A percentile compares a stretch with the other conserved stretches of the same genome.
phyloP scores from a whole-genome alignment of 2,797 vertebrate species.

The Cuculus canorus region DNA sequence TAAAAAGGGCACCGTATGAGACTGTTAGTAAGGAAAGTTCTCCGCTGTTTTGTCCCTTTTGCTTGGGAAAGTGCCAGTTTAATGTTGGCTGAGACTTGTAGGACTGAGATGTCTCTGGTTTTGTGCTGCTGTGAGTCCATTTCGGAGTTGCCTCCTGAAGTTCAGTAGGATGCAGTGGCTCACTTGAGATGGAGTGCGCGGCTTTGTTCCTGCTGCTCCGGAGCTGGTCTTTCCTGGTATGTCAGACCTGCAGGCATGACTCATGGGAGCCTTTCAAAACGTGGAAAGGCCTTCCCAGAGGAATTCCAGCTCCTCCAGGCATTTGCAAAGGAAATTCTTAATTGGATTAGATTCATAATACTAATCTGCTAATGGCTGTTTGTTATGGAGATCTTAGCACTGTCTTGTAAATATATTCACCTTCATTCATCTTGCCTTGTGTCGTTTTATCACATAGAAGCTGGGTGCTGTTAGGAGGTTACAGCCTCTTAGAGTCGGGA shows the following conservation, averaged over 20 bases:
- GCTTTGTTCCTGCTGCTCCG: not conserved
- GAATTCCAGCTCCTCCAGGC: slow-evolving; percentile 62
- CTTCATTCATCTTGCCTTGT: slow-evolving; percentile 22
- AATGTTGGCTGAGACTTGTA: not conserved
- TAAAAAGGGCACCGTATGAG: not conserved
- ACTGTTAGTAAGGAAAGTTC: not conserved
- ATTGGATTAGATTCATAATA: slow-evolving; percentile 70
- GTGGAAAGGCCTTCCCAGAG: slow-evolving; percentile 58
- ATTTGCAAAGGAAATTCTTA: slow-evolving; percentile 68
- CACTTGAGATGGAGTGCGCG: not conserved
- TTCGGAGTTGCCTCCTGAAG: not conserved
- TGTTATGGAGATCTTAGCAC: slow-evolving; percentile 56
- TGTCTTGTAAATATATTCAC: slow-evolving; percentile 55
- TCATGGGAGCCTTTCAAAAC: slow-evolving; percentile 41
- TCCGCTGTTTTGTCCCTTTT: not conserved
- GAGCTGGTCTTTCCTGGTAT: slow-evolving; percentile 53
- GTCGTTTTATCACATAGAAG: slow-evolving; percentile 9
- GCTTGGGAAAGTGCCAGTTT: not conserved
- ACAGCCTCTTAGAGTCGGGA: slow-evolving; percentile 18
- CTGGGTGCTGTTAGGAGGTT: slow-evolving; percentile 1
- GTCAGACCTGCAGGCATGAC: slow-evolving; percentile 34
- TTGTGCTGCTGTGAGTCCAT: not conserved
- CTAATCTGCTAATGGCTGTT: slow-evolving; percentile 62
- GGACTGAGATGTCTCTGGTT: not conserved
- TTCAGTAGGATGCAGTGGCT: not conserved